Conservation (phyloP, 2,113 vertebrate species). For the Sminthopsis crassicaudata region DNA sequence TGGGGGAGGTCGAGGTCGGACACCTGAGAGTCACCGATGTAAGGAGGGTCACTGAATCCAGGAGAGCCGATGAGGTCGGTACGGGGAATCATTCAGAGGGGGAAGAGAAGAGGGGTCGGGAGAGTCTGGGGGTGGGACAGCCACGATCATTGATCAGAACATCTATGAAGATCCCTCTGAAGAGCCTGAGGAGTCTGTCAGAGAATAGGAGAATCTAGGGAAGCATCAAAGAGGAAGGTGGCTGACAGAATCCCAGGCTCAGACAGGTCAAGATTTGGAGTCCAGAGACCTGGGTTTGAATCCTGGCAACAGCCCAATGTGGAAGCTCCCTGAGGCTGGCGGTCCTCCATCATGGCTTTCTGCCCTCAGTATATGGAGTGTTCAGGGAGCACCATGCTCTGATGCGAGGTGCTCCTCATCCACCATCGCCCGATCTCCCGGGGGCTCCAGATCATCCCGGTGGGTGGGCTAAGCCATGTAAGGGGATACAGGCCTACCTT, state of each 20-base stretch:
- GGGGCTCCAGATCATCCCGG: too few species aligned
- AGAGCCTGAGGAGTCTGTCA: neutral
- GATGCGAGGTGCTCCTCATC: neutral
- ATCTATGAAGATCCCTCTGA: neutral
- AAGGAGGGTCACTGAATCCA: neutral
- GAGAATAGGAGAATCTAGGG: neutral
- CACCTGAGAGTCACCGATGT: neutral
- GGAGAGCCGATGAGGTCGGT: too few species aligned
- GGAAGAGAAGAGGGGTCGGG: neutral
- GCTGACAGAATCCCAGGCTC: neutral
- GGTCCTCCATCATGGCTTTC: neutral
- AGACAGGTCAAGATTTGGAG: neutral
- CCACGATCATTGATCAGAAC: neutral
- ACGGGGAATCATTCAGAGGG: neutral
- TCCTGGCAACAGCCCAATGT: neutral
- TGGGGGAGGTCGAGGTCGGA: too few species aligned
- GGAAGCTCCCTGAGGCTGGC: neutral
- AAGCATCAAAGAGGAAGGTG: neutral
- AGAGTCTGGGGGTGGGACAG: neutral
- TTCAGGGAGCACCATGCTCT: neutral
- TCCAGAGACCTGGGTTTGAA: neutral
- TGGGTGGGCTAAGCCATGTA: neutral
- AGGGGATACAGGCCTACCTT: neutral
- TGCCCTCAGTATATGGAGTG: too few species aligned
- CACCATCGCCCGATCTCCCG: neutral